A percentile compares a stretch with the other conserved stretches of the same genome.
phyloP scores from a whole-genome alignment of 1,140 invertebrate species.

The Ganaspis sp. region DNA sequence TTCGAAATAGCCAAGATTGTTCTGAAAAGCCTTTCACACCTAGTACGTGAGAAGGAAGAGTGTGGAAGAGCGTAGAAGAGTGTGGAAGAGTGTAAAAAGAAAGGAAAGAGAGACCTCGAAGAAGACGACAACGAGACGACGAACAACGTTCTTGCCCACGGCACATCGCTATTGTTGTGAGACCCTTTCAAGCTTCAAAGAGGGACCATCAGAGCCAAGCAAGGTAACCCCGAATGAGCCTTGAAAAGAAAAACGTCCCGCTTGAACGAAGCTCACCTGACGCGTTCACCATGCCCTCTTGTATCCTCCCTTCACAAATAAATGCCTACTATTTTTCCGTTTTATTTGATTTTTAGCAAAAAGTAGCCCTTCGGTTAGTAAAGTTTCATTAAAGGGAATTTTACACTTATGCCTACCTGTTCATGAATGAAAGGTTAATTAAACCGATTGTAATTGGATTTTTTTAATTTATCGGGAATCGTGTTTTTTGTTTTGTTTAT shows the following conservation, averaged over 20 bases:
- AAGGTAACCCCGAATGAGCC: too few relatives aligned
- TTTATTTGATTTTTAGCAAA: background rate
- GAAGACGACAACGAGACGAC: slow-evolving; percentile 48
- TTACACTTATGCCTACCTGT: too few relatives aligned
- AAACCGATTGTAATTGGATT: too few relatives aligned
- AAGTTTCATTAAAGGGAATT: background rate
- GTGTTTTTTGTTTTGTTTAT: too few relatives aligned
- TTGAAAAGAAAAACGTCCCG: too few relatives aligned
- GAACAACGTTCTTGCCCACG: slow-evolving; percentile 51
- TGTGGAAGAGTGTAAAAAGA: slow-evolving; percentile 42
- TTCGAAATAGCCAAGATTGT: slow-evolving; percentile 20
- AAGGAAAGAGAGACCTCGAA: slow-evolving; percentile 41
- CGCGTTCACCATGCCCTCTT: slow-evolving; percentile 45
- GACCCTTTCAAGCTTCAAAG: slow-evolving; percentile 62
- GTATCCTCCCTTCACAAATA: slow-evolving; percentile 39
- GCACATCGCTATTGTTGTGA: slow-evolving; percentile 62
- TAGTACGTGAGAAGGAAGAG: slow-evolving; percentile 47
- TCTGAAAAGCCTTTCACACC: slow-evolving; percentile 61
- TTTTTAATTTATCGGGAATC: too few relatives aligned
- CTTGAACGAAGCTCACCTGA: slow-evolving; percentile 51
- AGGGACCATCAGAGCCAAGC: slow-evolving; percentile 55
- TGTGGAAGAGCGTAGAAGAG: slow-evolving; percentile 43
- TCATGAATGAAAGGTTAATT: too few relatives aligned
- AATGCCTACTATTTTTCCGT: background rate
- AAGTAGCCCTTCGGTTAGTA: background rate